Percentiles rank a stretch among this genome's conserved stretches.
These are phyloP conservation scores for Miichthys miiuy DNA, from an alignment of 2,797 vertebrate species.

Conservation along the genomic window DNA sequence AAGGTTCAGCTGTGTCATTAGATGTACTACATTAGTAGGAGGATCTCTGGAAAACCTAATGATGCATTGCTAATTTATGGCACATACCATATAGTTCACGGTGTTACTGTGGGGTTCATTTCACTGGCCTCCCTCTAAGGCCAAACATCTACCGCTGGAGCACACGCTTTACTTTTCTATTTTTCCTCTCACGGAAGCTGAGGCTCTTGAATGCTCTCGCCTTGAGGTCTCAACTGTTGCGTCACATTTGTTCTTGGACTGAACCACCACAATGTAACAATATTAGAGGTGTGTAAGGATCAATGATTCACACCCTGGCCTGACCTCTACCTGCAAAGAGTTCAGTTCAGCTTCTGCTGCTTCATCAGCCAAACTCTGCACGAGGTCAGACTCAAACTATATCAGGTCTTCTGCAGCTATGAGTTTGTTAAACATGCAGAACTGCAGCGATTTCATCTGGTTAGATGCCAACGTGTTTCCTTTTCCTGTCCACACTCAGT, in stretches of 20 bases:
- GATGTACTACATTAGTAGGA: constrained; percentile 5
- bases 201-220: not conserved
- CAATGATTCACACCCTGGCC: not conserved
- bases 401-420: not conserved
- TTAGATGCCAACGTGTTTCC: too few relatives aligned
- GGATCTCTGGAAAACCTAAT: constrained; percentile 12
- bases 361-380: not conserved
- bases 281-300: not conserved
- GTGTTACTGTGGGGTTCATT: not conserved
- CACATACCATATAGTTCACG: not conserved
- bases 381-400: not conserved
- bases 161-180: not conserved
- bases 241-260: not conserved
- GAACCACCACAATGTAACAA: not conserved
- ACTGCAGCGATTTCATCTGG: too few relatives aligned
- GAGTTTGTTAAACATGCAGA: not conserved
- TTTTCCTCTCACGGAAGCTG: too few relatives aligned
- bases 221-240: not conserved
- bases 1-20: not conserved
- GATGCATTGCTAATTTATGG: not conserved
- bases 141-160: not conserved
- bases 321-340: not conserved
- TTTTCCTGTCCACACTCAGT: not conserved
- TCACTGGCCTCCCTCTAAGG: not conserved
- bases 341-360: not conserved